Percentiles rank a stretch among this genome's conserved stretches.
Evolutionary conservation across 2,113 vertebrate genomes (phyloP).

Genomic region (Tachycineta bicolor): DNA sequence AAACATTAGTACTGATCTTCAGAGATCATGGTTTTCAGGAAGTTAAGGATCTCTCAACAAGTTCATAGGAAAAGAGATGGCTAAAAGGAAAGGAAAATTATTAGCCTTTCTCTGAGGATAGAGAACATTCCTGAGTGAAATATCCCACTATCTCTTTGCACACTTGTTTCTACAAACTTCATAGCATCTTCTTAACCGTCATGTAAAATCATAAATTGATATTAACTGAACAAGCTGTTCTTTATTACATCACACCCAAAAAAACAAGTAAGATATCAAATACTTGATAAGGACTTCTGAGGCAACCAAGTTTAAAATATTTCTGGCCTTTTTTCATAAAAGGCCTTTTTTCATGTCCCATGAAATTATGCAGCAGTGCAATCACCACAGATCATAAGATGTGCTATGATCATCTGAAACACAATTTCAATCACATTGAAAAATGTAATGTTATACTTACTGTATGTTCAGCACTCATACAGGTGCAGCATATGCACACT

Average conservation of each 20-base stretch:
- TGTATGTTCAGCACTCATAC: background rate
- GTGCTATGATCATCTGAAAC: background rate
- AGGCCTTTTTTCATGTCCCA: background rate
- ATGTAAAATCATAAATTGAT: background rate
- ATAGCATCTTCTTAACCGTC: background rate
- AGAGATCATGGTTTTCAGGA: background rate
- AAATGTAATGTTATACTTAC: background rate
- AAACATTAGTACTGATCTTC: background rate
- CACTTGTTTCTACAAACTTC: background rate
- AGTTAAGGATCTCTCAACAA: background rate
- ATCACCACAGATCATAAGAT: background rate
- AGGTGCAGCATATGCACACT: background rate
- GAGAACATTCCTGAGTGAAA: background rate
- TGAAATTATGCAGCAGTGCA: background rate
- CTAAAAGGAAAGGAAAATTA: background rate
- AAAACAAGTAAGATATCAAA: background rate
- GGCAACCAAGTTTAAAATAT: background rate
- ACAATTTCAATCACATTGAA: background rate
- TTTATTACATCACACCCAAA: background rate
- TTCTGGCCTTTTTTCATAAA: background rate
- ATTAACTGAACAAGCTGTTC: background rate
- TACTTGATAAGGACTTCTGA: background rate
- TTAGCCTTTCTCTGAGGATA: background rate
- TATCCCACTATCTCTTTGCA: background rate
- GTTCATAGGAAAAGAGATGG: accelerated